A percentile compares a stretch with the other conserved stretches of the same genome.
Evolutionary conservation across 1,140 invertebrate species (phyloP).

Genomic region (Neodiprion lecontei): DNA sequence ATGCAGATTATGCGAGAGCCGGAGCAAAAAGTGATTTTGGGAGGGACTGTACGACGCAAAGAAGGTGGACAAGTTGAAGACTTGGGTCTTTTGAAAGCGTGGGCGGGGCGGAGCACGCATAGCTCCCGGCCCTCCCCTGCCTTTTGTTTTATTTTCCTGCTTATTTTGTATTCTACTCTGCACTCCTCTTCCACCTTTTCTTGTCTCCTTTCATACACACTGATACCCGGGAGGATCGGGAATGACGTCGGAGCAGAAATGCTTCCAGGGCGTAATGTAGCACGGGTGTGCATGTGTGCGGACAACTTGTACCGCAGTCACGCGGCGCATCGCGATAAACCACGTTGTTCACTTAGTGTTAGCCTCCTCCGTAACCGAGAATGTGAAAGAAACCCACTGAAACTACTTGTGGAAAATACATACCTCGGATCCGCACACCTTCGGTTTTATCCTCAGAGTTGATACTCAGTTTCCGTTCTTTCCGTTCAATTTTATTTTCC

Average conservation of each 20-base stretch:
- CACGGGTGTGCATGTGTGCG: not conserved
- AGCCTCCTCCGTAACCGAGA: not conserved
- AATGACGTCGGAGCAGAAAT: constrained; percentile 42
- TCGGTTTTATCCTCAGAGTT: not conserved
- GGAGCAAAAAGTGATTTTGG: constrained; percentile 32
- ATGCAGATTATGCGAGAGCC: too few relatives aligned
- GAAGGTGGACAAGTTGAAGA: constrained; percentile 61
- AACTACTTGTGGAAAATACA: not conserved
- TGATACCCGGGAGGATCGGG: not conserved
- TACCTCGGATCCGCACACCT: not conserved
- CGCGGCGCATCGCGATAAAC: not conserved
- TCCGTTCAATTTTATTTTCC: too few relatives aligned
- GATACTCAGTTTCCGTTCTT: too few relatives aligned
- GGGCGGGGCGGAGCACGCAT: constrained; percentile 62
- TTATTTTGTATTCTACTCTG: not conserved
- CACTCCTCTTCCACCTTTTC: constrained; percentile 9
- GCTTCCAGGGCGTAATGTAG: constrained; percentile 41
- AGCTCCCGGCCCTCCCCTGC: constrained; percentile 54
- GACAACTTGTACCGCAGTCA: not conserved
- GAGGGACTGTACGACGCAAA: constrained; percentile 49
- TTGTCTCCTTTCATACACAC: constrained; percentile 16
- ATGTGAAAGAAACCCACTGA: not conserved
- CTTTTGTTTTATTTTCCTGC: constrained; percentile 43
- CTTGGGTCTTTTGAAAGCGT: constrained; percentile 58
- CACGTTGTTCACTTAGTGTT: not conserved